Evolutionary conservation across 2,888 invertebrate genomes (phyloP), one percentile per base, ranked within the genome.

Genomic region (Chrysotoxum bicinctum): DNA sequence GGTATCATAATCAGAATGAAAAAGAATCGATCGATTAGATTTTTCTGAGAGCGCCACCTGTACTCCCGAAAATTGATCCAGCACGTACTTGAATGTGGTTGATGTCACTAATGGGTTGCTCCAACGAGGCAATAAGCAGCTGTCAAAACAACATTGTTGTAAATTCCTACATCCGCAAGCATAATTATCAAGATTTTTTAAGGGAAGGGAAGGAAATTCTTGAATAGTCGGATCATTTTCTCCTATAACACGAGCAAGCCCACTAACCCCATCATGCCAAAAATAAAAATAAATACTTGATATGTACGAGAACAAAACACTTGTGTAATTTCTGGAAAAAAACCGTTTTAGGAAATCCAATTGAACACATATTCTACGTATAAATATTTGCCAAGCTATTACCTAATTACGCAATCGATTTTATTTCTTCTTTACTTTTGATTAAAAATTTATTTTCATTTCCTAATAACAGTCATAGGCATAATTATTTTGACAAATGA

Each of bases 121-220:
- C 35, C 66, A n/a, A n/a, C n/a, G 10, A 66, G n/a, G 87, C 94
- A 94, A 88, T 94, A 94, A 2, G 94, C 94, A 21, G 94, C 94
- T 0, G 94, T 94, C 2, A 94, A 56, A 1, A 93, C 90, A 21
- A 86, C 69, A 50, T 93, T 92, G 40, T 92, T 88, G 45, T 91
- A 91, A 0, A 94, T 89, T 7, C 93, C n/a, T 89, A 0, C 93
- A 94, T 0, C 94, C 94, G 83, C 94, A 94, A 0, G 90, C 88
- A 84, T 94, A 93, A 4, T 50, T 66, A 10, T 50, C 66, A 10
- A 66, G 48, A n/a, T 10, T 66, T 66, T 19, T 66, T 48, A 4
- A 66, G 35, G 2, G 66, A 66, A 50, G 66, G n/a, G 14, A 50
- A 7, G 66, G 66, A 35, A 35, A 66, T 0, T 66, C 23, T 2